Percentiles rank a stretch among this genome's conserved stretches.
Conservation (phyloP, 2,888 invertebrate species). For the Rhaphigaster nebulosa region DNA sequence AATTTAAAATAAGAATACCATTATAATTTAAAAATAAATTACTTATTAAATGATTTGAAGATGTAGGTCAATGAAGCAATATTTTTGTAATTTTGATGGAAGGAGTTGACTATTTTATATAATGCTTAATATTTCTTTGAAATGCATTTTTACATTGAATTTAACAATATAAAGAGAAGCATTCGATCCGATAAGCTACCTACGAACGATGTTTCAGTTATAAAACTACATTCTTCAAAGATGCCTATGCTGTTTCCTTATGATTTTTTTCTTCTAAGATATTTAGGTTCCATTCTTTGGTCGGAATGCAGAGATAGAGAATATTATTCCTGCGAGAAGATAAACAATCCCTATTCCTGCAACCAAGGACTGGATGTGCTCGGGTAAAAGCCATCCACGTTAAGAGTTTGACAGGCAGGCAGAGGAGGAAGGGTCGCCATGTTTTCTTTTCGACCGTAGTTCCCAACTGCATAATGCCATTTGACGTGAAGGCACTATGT, state of each 20-base stretch:
- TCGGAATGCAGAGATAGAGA: neutral
- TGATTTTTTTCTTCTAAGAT: neutral
- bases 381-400: slow-evolving; percentile 22
- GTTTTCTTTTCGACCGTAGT: slow-evolving; percentile 14
- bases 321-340: slow-evolving; percentile 9
- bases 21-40: too few relatives aligned
- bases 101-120: too few relatives aligned
- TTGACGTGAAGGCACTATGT: slow-evolving; percentile 2
- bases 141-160: too few relatives aligned
- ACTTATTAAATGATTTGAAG: too few relatives aligned
- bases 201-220: neutral
- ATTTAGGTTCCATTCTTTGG: neutral
- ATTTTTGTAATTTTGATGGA: too few relatives aligned
- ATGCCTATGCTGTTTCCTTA: neutral
- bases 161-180: too few relatives aligned
- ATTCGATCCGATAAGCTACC: too few relatives aligned
- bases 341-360: slow-evolving; percentile 30
- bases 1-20: too few relatives aligned
- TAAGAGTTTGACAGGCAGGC: slow-evolving; percentile 34
- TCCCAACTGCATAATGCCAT: slow-evolving; percentile 31
- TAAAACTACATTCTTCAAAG: neutral
- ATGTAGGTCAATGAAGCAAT: too few relatives aligned
- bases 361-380: neutral
- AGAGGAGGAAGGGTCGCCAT: neutral
- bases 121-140: too few relatives aligned